These are phyloP conservation scores for Aricia agestis DNA, from an alignment of 1,140 invertebrate genomes.

Conservation along the genomic window DNA sequence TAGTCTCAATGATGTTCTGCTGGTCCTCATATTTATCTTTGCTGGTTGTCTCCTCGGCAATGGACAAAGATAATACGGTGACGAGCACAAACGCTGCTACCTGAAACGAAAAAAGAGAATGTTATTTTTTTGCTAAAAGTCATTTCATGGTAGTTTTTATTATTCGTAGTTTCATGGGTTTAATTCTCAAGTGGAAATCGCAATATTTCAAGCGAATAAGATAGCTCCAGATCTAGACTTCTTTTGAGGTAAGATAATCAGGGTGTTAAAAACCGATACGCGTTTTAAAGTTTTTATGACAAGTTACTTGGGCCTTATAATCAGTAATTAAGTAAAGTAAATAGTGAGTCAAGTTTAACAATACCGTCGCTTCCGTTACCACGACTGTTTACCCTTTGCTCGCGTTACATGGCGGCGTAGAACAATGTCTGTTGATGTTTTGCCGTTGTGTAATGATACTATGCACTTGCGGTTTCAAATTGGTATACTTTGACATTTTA, in stretches of 20 bases:
- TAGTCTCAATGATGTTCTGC: slow-evolving; percentile 62
- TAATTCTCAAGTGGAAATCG: no score
- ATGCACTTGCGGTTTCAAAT: neutral
- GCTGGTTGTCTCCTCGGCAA: slow-evolving; percentile 58
- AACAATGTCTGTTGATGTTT: slow-evolving; percentile 3
- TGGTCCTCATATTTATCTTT: slow-evolving; percentile 53
- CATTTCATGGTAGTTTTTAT: neutral
- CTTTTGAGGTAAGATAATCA: no score
- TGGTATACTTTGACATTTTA: neutral
- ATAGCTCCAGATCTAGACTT: no score
- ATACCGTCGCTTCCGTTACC: neutral
- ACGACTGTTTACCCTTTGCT: neutral
- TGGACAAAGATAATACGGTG: slow-evolving; percentile 29
- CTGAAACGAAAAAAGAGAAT: slow-evolving; percentile 45
- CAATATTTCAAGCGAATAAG: no score
- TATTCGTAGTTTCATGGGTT: no score
- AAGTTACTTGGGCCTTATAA: neutral
- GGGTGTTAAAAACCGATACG: no score
- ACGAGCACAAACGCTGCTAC: slow-evolving; percentile 41
- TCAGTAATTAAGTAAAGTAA: neutral
- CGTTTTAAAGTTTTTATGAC: no score
- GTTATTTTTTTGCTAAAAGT: neutral
- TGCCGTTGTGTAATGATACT: neutral
- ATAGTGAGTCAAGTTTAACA: neutral
- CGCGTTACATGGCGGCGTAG: neutral